These are phyloP conservation scores for Alligator sinensis DNA, from an alignment of 2,113 vertebrate species.

Conservation along the genomic window DNA sequence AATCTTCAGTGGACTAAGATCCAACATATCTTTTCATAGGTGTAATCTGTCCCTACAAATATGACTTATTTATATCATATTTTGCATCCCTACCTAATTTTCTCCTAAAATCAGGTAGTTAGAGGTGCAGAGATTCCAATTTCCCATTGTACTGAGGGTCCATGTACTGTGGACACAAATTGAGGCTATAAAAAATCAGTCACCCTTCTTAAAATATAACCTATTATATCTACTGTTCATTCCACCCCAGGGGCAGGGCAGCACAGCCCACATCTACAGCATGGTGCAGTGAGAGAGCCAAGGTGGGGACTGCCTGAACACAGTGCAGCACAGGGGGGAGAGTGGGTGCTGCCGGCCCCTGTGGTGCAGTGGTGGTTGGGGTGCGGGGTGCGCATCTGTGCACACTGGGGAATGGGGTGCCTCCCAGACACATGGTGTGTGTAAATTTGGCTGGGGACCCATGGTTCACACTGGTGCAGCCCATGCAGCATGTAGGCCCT, in stretches of 20 bases:
- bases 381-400: too few species aligned
- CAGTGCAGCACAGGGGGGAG: too few species aligned
- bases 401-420: too few species aligned
- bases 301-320: too few species aligned
- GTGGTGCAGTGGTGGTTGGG: too few species aligned
- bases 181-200: not conserved
- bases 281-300: too few species aligned
- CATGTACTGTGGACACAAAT: rapidly evolving
- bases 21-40: not conserved
- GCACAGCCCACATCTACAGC: too few species aligned
- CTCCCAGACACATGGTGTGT: too few species aligned
- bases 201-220: not conserved
- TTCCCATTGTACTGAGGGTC: not conserved
- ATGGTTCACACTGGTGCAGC: too few species aligned
- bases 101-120: not conserved
- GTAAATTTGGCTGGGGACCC: too few species aligned
- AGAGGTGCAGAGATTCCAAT: not conserved
- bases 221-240: not conserved
- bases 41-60: not conserved
- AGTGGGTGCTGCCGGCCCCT: too few species aligned
- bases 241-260: too few species aligned
- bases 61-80: rapidly evolving
- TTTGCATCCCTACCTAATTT: not conserved
- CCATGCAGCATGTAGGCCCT: not conserved
- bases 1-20: not conserved